Evolutionary conservation across 2,888 invertebrate species (phyloP), one percentile per base, ranked within the genome.

Genomic region (Mechanitis mazaeus): DNA sequence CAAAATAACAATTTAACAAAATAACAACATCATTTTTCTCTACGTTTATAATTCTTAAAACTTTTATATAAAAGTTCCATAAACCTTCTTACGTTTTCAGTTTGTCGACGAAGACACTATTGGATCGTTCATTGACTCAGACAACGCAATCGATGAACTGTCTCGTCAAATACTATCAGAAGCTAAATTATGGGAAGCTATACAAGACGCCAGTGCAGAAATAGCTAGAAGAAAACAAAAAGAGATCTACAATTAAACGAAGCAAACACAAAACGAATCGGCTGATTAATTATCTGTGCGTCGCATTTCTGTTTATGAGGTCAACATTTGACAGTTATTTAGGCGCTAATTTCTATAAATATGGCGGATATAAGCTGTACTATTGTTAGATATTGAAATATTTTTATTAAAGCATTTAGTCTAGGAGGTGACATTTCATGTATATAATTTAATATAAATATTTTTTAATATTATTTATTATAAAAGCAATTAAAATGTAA

Each of bases 141-240:
- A 94, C 20, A 93, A 94, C 72, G 93, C 94, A 0, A 93, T 94
- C 6, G 93, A 95, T 72, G 95, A 95, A 71, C 90, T 95, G 0
- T 94, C 94, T 69, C 92, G 95, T 68, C 95, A 95, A 80, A 95
- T 95, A 28, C 91, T 95, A 78, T 94, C 94, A 0, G 95, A 95
- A 83, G 95, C 95, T 0, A 94, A 94, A 69, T 87, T 94, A 31
- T 95, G 94, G 93, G 95, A 95, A 74, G 95, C 95, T 3, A 94
- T 95, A 28, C 95, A 95, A 74, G 95, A 95, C 73, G 95, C 95
- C 1, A 93, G 94, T 76, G 91, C 92, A 11, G 95, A 95, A 77
- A 89, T 95, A 62, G 91, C 92, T 42, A 85, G 93, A 64, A 90
- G 93, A 67, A 93, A 93, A 77, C 92, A 91, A 69, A 91, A 90